Evolutionary conservation across 2,797 vertebrate species (phyloP), one percentile per base, ranked within the genome.

Genomic region (Astyanax mexicanus): DNA sequence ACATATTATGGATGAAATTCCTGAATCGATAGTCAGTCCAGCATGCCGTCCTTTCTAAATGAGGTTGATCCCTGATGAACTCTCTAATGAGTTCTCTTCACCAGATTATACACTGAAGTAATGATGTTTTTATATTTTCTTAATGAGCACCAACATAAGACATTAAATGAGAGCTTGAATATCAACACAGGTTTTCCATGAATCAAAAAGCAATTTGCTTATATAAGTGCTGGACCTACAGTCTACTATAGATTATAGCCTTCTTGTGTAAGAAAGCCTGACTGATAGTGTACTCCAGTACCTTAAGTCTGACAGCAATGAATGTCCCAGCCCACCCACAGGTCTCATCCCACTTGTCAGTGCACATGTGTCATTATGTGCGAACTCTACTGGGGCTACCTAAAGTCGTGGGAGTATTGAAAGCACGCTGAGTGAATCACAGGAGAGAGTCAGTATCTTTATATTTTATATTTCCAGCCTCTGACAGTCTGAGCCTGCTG

Each of bases 281-380:
- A 11, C 37, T 2, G 3, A 64, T 4, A 44, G 15, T 44, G 13
- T 25, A 27, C 23, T 45, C 6, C 4, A 44, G 40, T 44, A 15
- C 40, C 15, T 32, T 32, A 57, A 32, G 54, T 57, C 54, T 57
- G 54, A 57, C 54, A 25, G 40, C 40, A 65, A n/a, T 44, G 25
- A 65, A 65, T 45, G 17, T 65, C 12, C 40, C 23, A 65, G 65
- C 19, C 42, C 42, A 32, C 61, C 38, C 38, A 65, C 61, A 42
- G 25, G 40, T 45, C 61, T 65, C 61, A 17, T 27, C 38, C 38
- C 12, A 42, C 61, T 44, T 44, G 37, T 44, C 61, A 65, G 38
- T 17, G 23, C 37, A 23, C 23, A 15, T 37, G 57, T 60, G 57
- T 37, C 57, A 60, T 44, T 65, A 44, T 23, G 37, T 40, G 37